Evolutionary conservation across 2,888 invertebrate species (phyloP), one percentile per base, ranked within the genome.

Genomic region (Heliconius ismenius): DNA sequence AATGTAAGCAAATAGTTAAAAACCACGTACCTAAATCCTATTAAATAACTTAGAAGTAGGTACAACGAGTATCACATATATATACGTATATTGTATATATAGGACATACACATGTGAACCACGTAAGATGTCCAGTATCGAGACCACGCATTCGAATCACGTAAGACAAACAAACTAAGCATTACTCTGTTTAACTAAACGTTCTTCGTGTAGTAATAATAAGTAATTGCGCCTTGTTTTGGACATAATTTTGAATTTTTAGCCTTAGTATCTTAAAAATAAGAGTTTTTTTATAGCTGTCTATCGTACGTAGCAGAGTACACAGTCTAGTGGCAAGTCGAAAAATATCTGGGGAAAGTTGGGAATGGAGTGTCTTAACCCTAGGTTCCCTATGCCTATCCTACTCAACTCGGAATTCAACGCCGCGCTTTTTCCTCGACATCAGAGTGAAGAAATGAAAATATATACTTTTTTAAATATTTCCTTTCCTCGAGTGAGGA

Each of bases 111-210:
- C 39, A 39, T 39, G 21, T 64, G 9, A 39, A 11, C 65, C 32
- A 32, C 64, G n/a, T 65, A 36, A 32, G 32, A 32, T 18, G 39
- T n/a, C 36, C 36, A 72, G 60, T 18, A 58, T 28, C 63, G 26
- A 63, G 21, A 32, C 72, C 58, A 60, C 24, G 32, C n/a, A 76
- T 65, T 76, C 65, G 39, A 65, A 64, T 54, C 72, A 76, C 76
- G 72, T 76, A 65, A 21, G 10, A 72, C 70, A 76, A 76, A 43
- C 65, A 76, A 76, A 65, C 72, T 72, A 65, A 26, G 28, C 21
- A 65, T 39, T n/a, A 65, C 72, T 26, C 21, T 73, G 62, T 73
- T 73, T 73, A 43, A 72, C 64, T 58, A 72, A 39, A 60, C 39
- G 28, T 39, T 39, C 60, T 64, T 26, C 63, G 74, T 60, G 65